Percentiles rank a stretch among this genome's conserved stretches.
Conservation (phyloP, 2,797 vertebrate genomes). For the Argya squamiceps region DNA sequence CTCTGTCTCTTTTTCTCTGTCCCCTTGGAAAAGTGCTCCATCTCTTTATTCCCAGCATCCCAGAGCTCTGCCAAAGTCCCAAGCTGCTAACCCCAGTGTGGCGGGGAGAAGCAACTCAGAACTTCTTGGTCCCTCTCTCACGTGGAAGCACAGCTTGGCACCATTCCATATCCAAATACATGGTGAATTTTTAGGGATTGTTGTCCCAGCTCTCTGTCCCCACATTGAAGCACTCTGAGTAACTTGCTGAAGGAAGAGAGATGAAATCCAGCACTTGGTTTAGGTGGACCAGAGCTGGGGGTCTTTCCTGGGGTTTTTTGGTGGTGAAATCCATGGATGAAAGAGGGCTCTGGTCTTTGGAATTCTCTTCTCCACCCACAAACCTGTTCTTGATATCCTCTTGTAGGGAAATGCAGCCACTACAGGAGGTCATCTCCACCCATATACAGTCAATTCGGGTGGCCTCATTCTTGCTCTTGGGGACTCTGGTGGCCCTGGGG, state of each 20-base stretch:
- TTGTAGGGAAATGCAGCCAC: background rate
- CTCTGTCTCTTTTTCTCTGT: constrained; percentile 65
- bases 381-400: background rate
- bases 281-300: background rate
- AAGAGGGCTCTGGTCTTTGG: background rate
- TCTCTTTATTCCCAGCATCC: constrained; percentile 75
- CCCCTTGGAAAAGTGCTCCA: constrained; percentile 75
- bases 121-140: background rate
- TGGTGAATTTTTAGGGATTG: background rate
- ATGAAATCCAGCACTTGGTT: background rate
- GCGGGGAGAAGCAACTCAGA: background rate
- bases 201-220: background rate
- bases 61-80: constrained; percentile 61
- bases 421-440: background rate
- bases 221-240: background rate
- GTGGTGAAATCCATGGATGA: background rate
- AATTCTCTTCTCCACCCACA: background rate
- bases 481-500: background rate
- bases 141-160: accelerated
- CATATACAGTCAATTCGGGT: background rate
- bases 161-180: background rate
- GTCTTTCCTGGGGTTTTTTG: background rate
- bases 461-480: background rate
- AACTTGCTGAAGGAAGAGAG: background rate
- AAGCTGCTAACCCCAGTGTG: background rate